Base-by-base conservation (phyloP, 2,113 vertebrate genomes). In the Arenaria interpres region DNA sequence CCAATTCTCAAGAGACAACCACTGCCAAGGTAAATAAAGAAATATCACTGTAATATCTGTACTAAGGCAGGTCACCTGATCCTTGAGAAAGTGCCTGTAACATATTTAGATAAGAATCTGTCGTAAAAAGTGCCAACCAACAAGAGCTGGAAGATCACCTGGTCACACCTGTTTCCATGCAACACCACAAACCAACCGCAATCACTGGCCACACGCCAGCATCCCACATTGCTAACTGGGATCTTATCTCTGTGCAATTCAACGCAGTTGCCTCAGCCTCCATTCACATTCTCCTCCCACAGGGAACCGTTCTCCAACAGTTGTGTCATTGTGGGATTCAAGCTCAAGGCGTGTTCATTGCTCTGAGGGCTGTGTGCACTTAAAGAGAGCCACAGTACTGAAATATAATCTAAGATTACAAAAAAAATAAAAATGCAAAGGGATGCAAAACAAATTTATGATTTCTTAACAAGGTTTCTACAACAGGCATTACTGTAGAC, bases 341-440 rank as follows among this genome's bases (percentile, higher is more conserved):
- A 54, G 35, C 28, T 67, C 4, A 0, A 37, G 3, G 3, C 1
- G 0, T 6, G 7, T 51, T 63, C 48, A 48, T 21, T 43, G 37
- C 43, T 21, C 33, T 24, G 20, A 75, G 0, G 0, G 54, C 54
- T 54, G 21, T 9, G 12, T 8, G 7, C 20, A 30, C 24, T 39
- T 66, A 10, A 4, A 23, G 16, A 63, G 51, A 37, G 11, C 30
- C 27, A 13, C 3, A 3, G 10, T 39, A 71, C 21, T 10, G 4
- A 50, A 68, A 21, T 59, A 48, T 22, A 32, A n/a, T 13, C 12
- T 51, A 41, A 59, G 18, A 53, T 24, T 43, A 62, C 51, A 28
- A 17, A 67, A 72, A 21, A 81, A 67, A 72, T n/a, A 24, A 85
- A 24, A 81, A 50, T 10, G 28, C 50, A 81, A 35, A 82, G 17